Conservation (phyloP, 1,140 invertebrate species). For the Ceratina japonica region DNA sequence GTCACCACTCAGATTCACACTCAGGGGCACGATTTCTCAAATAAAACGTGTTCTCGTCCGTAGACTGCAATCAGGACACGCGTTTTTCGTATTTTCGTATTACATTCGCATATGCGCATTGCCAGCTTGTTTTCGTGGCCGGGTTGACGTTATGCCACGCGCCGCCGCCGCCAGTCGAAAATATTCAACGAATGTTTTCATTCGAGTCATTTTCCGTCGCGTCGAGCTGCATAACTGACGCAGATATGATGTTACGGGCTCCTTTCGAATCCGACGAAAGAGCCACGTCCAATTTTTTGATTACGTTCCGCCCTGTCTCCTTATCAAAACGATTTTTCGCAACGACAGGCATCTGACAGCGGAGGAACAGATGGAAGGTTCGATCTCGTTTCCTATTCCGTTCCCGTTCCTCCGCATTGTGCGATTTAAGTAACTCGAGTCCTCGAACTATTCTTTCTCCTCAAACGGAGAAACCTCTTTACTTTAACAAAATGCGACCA, state of each 20-base stretch:
- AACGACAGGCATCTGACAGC: background rate
- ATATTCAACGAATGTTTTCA: conserved; percentile 37
- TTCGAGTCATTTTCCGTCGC: conserved; percentile 20
- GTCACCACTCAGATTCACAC: background rate
- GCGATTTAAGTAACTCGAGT: background rate
- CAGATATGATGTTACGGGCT: conserved; percentile 2
- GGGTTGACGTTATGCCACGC: too few species aligned
- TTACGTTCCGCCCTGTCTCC: conserved; percentile 4
- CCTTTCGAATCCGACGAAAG: background rate
- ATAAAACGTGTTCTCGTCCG: conserved; percentile 12
- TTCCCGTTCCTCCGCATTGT: background rate
- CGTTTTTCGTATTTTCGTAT: background rate
- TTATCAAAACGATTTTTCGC: conserved; percentile 18
- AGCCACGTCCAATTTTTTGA: background rate
- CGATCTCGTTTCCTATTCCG: background rate
- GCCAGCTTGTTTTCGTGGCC: background rate
- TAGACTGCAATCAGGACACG: background rate
- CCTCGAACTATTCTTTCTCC: background rate
- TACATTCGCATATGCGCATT: background rate
- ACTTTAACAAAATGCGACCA: background rate
- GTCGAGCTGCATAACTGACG: background rate
- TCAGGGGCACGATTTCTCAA: background rate
- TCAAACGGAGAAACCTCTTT: background rate
- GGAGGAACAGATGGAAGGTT: background rate
- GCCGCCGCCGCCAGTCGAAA: background rate